A percentile compares a stretch with the other conserved stretches of the same genome.
Conservation (phyloP, 1,140 invertebrate species). For the Gryllus bimaculatus region DNA sequence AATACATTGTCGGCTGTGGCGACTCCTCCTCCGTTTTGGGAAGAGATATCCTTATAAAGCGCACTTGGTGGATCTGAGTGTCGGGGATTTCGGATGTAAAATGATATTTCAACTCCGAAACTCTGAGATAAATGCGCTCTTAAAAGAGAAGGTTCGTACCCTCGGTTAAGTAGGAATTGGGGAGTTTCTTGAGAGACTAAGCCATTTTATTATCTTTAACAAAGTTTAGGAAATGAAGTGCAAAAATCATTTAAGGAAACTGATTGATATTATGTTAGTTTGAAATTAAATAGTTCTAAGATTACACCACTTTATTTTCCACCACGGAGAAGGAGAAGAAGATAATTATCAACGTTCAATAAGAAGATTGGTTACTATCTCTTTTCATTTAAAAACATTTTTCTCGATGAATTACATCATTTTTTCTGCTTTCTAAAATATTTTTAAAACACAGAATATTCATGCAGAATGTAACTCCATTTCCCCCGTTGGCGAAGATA, state of each 20-base stretch:
- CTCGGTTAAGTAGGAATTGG: neutral
- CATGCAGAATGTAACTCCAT: neutral
- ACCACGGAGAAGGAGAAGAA: no score
- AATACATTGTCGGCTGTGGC: neutral
- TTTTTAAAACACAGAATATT: neutral
- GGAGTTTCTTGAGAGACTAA: neutral
- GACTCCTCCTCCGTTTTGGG: neutral
- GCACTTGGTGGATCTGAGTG: neutral
- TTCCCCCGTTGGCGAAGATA: neutral
- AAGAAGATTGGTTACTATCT: no score
- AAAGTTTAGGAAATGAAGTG: neutral
- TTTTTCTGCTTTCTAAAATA: neutral
- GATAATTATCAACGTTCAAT: no score
- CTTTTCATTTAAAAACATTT: neutral
- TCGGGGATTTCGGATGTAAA: neutral
- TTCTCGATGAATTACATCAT: neutral
- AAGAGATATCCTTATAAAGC: neutral
- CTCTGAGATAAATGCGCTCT: neutral
- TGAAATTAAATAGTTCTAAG: no score
- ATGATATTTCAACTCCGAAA: neutral
- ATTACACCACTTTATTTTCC: no score
- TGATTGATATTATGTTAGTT: no score
- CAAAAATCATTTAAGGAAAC: no score
- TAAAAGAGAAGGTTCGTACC: neutral
- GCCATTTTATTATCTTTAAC: neutral